Evolutionary conservation across 2,797 vertebrate genomes (phyloP).

Genomic region (Urosaurus nigricauda): DNA sequence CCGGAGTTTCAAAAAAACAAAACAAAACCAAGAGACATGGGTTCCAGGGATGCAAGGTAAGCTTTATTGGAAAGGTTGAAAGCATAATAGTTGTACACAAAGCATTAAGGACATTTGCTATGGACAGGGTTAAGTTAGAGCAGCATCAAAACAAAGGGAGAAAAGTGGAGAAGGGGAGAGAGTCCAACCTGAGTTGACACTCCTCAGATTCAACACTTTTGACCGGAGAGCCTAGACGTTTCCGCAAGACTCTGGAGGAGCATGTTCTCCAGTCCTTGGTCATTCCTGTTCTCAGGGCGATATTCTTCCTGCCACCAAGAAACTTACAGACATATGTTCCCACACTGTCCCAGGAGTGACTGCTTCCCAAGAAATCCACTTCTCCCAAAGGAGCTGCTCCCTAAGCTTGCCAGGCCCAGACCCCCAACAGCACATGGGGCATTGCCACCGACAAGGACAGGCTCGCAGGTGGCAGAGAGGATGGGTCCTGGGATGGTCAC

Average conservation of each 20-base stretch:
- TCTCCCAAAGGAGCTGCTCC: no score
- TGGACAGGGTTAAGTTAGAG: neutral
- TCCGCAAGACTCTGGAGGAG: no score
- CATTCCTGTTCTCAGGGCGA: neutral
- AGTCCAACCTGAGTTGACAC: no score
- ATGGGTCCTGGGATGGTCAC: conserved; percentile 13
- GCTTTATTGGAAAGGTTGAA: neutral
- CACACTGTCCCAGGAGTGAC: neutral
- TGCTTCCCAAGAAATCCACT: no score
- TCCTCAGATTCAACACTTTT: neutral
- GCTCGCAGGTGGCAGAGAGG: neutral
- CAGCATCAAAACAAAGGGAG: neutral
- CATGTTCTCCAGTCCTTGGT: neutral
- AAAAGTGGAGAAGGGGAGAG: neutral
- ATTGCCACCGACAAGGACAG: neutral
- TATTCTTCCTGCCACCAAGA: no score
- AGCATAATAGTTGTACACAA: neutral
- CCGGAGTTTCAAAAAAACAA: neutral
- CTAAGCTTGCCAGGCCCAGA: fast-evolving
- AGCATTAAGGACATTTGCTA: neutral
- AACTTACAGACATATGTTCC: neutral
- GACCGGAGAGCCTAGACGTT: no score
- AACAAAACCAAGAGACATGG: neutral
- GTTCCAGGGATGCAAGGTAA: neutral
- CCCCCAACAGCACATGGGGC: neutral